Base-by-base conservation (phyloP, 1,140 invertebrate species). In the Tribolium madens region DNA sequence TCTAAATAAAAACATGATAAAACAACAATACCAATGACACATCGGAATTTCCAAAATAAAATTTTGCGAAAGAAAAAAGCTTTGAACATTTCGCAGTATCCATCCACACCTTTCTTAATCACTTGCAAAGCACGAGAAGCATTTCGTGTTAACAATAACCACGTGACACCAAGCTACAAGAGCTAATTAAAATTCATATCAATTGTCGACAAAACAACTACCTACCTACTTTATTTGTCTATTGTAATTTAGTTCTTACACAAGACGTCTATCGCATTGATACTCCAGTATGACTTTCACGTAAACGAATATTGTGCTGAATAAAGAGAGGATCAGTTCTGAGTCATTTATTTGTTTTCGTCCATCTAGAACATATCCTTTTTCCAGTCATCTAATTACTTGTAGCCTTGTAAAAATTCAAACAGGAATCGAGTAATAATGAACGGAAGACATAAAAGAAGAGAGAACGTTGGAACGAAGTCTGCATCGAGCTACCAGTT, bases 151-250 rank as follows among this genome's bases (percentile, higher is more conserved):
- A 47, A 71, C 68, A 71, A 46, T 13, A 46, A 71, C 36, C 60
- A 71, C 68, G 68, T 71, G 68, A 71, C 64, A 69, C 64, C 15
- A 26, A 18, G 33, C 17, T 71, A 46, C 15, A 71, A 71, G 68
- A 71, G 18, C 68, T 71, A 71, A 71, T 71, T 71, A 71, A 17
- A 46, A 71, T 71, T 71, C 68, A 71, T 17, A 47, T 17, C 68
- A 71, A 71, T 47, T 17, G 47, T 48, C 68, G 36, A 47, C 68
- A 47, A 47, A 71, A 71, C 68, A 71, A 71, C 68, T 71, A 60
- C 26, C 17, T 26, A 60, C 53, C 26, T 42, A 57, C 48, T 50
- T 50, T 57, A 57, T 47, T 71, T 71, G 68, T 71, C 68, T 71
- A 71, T 71, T 71, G 68, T 69, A 69, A 69, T 69, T 69, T 69